Evolutionary conservation across 2,113 vertebrate genomes (phyloP).

Genomic region (Piaya cayana): DNA sequence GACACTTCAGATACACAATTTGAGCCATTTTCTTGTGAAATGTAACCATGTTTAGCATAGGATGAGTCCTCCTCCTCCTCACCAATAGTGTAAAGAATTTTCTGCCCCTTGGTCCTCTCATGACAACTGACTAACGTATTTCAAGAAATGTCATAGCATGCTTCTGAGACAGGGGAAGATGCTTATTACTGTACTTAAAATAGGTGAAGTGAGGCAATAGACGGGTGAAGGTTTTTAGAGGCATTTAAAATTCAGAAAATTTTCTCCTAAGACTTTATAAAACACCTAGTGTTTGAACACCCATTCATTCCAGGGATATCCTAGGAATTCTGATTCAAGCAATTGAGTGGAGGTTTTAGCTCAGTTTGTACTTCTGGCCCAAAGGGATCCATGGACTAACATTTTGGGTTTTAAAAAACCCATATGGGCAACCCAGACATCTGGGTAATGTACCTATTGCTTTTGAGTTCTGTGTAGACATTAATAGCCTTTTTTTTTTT

Average conservation of each 20-base stretch:
- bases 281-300: not conserved
- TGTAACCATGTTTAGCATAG: not conserved
- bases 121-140: conserved; percentile 28
- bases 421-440: not conserved
- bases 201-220: conserved; percentile 31
- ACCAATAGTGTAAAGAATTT: not conserved
- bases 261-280: not conserved
- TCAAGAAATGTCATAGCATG: conserved; percentile 17
- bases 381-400: not conserved
- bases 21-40: not conserved
- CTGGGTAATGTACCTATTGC: accelerated
- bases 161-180: conserved; percentile 6
- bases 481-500: not conserved
- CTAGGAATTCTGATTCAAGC: not conserved
- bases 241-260: not conserved
- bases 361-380: not conserved
- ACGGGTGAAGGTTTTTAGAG: not conserved
- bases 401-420: not conserved
- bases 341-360: not conserved
- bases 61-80: not conserved
- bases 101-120: conserved; percentile 13
- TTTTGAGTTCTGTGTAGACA: not conserved
- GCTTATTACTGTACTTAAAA: conserved; percentile 28
- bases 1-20: not conserved
- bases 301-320: not conserved